Evolutionary conservation across 2,113 vertebrate genomes (phyloP).

Genomic region (Chamaea fasciata): DNA sequence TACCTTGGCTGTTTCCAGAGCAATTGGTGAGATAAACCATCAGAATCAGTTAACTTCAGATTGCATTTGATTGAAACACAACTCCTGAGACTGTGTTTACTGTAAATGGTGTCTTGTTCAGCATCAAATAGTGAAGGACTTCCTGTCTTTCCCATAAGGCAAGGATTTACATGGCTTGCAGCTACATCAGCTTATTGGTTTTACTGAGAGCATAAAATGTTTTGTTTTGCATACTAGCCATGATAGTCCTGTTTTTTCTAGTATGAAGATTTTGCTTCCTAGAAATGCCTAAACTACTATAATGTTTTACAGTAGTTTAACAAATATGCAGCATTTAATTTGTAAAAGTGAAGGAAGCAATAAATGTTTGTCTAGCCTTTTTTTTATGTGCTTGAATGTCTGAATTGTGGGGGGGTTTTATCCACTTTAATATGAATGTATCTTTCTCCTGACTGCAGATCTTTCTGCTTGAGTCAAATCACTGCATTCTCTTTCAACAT

Average conservation of each 20-base stretch:
- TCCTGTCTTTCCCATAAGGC: neutral
- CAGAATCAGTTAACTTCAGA: neutral
- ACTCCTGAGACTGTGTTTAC: neutral
- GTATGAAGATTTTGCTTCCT: neutral
- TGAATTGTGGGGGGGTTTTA: neutral
- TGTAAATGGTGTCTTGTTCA: neutral
- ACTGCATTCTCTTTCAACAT: neutral
- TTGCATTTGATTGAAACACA: neutral
- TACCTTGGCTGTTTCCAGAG: conserved; percentile 94
- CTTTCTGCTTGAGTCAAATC: neutral
- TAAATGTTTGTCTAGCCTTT: neutral
- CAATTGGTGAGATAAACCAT: conserved; percentile 82
- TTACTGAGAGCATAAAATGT: neutral
- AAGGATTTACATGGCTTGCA: neutral
- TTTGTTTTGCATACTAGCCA: neutral
- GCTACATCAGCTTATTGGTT: neutral
- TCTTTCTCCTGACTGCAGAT: neutral
- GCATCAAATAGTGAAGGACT: neutral
- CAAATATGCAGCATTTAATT: neutral
- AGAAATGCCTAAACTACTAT: neutral
- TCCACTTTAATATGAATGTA: neutral
- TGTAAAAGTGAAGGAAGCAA: neutral
- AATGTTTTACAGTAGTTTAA: neutral
- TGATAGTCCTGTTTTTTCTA: neutral
- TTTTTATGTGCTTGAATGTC: neutral